Percentiles rank a stretch among this genome's conserved stretches.
Conservation (phyloP, 2,888 invertebrate species). For the Sphaeridia pumilis region DNA sequence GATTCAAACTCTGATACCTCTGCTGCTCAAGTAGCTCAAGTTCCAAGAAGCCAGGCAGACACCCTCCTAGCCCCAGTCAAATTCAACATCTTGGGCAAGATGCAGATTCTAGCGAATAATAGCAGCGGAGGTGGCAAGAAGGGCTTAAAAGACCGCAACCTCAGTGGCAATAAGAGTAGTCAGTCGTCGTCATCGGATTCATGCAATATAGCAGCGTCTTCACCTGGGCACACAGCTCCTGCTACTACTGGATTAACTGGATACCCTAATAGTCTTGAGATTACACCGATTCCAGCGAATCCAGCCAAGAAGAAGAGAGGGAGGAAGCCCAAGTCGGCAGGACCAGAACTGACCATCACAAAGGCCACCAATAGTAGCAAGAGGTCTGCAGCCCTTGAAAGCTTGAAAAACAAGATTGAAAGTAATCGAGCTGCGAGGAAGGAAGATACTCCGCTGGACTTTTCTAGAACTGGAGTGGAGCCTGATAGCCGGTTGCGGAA, state of each 20-base stretch:
- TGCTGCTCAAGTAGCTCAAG: too few species aligned
- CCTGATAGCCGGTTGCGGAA: slow-evolving; percentile 31
- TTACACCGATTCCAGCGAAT: too few species aligned
- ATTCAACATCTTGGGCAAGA: slow-evolving; percentile 30
- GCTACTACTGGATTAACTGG: too few species aligned
- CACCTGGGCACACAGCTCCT: too few species aligned
- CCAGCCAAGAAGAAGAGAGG: too few species aligned
- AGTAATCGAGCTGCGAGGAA: background rate
- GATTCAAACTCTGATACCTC: background rate
- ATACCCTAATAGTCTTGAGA: background rate
- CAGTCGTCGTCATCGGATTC: background rate
- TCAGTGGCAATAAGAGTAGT: background rate
- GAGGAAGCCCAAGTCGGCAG: too few species aligned
- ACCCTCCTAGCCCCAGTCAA: slow-evolving; percentile 17
- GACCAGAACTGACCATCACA: too few species aligned
- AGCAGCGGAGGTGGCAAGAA: background rate
- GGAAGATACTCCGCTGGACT: slow-evolving; percentile 36
- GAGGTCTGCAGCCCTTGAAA: background rate
- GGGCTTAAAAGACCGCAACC: too few species aligned
- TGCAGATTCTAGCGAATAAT: slow-evolving; percentile 23
- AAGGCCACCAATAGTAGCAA: too few species aligned
- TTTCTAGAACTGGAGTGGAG: too few species aligned
- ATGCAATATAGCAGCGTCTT: background rate
- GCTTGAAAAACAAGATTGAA: background rate
- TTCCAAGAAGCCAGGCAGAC: too few species aligned